Evolutionary conservation across 2,888 invertebrate species (phyloP).

Genomic region (Eudiplozoon nipponicum): DNA sequence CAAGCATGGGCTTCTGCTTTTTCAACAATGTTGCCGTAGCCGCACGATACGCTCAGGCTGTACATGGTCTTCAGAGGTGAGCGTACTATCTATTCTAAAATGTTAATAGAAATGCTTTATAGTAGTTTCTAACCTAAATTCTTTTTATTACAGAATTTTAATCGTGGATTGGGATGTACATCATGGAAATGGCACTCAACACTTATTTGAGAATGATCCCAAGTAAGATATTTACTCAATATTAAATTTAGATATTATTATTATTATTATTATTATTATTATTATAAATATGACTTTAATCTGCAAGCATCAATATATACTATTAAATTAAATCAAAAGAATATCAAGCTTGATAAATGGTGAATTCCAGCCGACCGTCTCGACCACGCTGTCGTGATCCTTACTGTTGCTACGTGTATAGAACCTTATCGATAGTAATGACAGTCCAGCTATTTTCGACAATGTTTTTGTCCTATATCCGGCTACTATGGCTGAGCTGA

Average conservation of each 20-base stretch:
- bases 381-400: too few relatives aligned
- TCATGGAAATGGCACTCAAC: constrained; percentile 65
- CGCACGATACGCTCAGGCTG: constrained; percentile 41
- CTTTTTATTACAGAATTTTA: constrained; percentile 32
- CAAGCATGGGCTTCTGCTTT: constrained; percentile 51
- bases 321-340: too few relatives aligned
- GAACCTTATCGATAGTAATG: too few relatives aligned
- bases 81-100: constrained; percentile 3
- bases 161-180: constrained; percentile 72
- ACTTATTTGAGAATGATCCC: constrained; percentile 43
- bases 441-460: too few relatives aligned
- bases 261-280: constrained; percentile 17
- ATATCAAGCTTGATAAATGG: too few relatives aligned
- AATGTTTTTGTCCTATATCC: too few relatives aligned
- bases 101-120: constrained; percentile 8
- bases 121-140: background rate
- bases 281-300: too few relatives aligned
- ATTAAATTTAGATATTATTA: background rate
- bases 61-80: constrained; percentile 35
- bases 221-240: constrained; percentile 29
- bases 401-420: too few relatives aligned
- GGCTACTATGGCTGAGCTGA: too few relatives aligned
- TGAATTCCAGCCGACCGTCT: too few relatives aligned
- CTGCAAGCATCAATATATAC: too few relatives aligned
- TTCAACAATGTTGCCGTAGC: constrained; percentile 55